These are phyloP conservation scores for Stomorhina lunata DNA, from an alignment of 2,888 invertebrate genomes.

Conservation along the genomic window DNA sequence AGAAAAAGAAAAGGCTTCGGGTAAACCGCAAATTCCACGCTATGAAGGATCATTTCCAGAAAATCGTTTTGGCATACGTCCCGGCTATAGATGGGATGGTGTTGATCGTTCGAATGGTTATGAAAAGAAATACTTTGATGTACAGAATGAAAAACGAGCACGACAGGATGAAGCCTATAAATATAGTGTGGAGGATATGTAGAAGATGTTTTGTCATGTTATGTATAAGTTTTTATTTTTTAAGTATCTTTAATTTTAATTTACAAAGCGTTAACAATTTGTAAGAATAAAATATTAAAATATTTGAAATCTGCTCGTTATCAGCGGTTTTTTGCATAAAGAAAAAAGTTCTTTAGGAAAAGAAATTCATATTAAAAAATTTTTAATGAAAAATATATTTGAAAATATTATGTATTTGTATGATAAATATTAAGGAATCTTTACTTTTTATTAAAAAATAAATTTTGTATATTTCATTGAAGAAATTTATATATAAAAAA, in stretches of 20 bases:
- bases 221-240: background rate
- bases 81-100: constrained; percentile 99
- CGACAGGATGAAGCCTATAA: constrained; percentile 92
- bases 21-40: constrained; percentile 83
- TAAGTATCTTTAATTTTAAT: background rate
- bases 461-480: too few relatives aligned
- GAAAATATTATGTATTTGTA: too few relatives aligned
- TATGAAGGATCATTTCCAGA: constrained; percentile 94
- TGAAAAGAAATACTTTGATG: constrained; percentile 93
- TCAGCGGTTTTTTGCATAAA: too few relatives aligned
- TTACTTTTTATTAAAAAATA: too few relatives aligned
- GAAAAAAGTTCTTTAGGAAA: too few relatives aligned
- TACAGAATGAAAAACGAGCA: constrained; percentile 87
- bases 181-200: constrained; percentile 97
- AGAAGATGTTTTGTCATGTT: constrained; percentile 71
- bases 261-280: background rate
- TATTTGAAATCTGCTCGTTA: too few relatives aligned
- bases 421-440: too few relatives aligned
- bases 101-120: constrained; percentile 98
- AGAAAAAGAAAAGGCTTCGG: constrained; percentile 78
- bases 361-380: too few relatives aligned
- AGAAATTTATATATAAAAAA: too few relatives aligned
- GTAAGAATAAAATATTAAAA: background rate
- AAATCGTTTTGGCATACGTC: constrained; percentile 94
- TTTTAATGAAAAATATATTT: too few relatives aligned